Base-by-base conservation (phyloP, 2,113 vertebrate genomes). In the Tragulus kanchil region DNA sequence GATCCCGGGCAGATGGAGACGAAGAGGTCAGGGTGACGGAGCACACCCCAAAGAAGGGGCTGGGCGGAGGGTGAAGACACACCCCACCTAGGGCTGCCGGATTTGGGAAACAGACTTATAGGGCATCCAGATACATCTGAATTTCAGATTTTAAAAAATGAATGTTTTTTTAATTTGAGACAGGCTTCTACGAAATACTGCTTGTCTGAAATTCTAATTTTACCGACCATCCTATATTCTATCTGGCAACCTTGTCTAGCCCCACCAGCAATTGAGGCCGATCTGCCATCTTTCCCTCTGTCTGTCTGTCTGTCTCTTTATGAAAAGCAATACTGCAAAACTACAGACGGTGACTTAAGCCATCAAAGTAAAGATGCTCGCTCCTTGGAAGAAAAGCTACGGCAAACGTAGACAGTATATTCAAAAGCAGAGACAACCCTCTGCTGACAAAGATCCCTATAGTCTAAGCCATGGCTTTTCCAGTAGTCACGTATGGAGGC, bases 1-100 rank as follows among this genome's bases (percentile, higher is more conserved):
- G 58, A 42, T 3, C 73, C n/a, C 3, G 9, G 19, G 65, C 48
- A 50, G 26, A 50, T 0, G 31, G 54, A 61, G 13, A 26, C 6
- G 10, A 7, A 15, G 85, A 25, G 62, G 23, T 28, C 50, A 42
- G 56, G 67, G 17, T 0, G 5, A 59, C 1, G 50, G 15, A 25
- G 1, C 10, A 17, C 42, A 15, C 12, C 54, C n/a, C 36, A 64
- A 81, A 28, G 56, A 83, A n/a, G 21, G 52, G 8, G 21, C 16
- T 5, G 6, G 71, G 31, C 1, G 1, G 1, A 50, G 21, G 8
- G 14, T 0, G n/a, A 31, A 52, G 69, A 77, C 36, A 4, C 1
- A 3, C 15, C 52, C 12, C 48, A 12, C 54, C 48, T 3, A n/a
- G 14, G 61, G 62, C 6, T 19, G 0, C 52, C 36, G 26, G 16